Conservation (phyloP, 2,113 vertebrate genomes). For the Kryptolebias marmoratus region DNA sequence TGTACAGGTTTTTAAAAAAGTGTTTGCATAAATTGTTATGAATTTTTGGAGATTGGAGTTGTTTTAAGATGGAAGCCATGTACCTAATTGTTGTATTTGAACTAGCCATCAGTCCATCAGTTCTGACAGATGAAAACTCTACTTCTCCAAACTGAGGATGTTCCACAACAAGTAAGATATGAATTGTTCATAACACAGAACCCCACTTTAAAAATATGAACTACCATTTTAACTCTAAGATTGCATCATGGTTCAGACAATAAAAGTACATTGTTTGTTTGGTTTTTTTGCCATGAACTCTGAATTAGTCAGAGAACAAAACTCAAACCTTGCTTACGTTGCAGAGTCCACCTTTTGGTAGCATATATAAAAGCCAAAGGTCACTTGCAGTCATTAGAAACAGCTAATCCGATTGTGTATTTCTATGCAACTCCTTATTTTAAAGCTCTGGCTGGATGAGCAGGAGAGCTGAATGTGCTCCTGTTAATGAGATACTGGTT, state of each 20-base stretch:
- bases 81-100: too few relatives aligned
- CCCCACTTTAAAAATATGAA: too few relatives aligned
- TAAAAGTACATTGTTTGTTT: conserved; percentile 33
- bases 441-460: conserved; percentile 22
- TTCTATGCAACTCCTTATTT: conserved; percentile 25
- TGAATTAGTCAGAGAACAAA: conserved; percentile 5
- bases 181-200: too few relatives aligned
- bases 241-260: conserved; percentile 53
- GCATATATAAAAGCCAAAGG: conserved; percentile 31
- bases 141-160: too few relatives aligned
- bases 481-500: conserved; percentile 72
- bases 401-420: conserved; percentile 43
- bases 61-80: too few relatives aligned
- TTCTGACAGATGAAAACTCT: too few relatives aligned
- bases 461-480: conserved; percentile 52
- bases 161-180: too few relatives aligned
- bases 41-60: too few relatives aligned
- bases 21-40: too few relatives aligned
- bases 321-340: conserved; percentile 14
- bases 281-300: conserved; percentile 32
- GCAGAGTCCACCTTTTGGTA: conserved; percentile 14
- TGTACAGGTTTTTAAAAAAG: too few relatives aligned
- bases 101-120: too few relatives aligned
- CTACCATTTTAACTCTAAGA: not conserved
- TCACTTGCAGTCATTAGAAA: conserved; percentile 52